phyloP scores from a whole-genome alignment of 2,113 vertebrate genomes.

The Catharus bicknelli region DNA sequence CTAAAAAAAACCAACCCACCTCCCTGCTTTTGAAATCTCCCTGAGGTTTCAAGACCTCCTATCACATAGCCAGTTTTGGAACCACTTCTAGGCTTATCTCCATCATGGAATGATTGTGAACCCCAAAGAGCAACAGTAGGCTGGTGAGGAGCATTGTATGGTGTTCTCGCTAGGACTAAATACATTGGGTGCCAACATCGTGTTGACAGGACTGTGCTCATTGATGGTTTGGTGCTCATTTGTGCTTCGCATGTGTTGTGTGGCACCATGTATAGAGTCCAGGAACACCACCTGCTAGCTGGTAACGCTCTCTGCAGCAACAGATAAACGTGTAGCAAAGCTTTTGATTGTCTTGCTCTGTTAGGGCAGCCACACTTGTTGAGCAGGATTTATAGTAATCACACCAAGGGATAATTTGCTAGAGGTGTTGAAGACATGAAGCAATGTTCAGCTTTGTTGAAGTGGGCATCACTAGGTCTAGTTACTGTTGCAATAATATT shows the following conservation, averaged over 20 bases:
- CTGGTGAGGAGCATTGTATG: neutral
- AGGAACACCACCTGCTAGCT: neutral
- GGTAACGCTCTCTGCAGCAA: neutral
- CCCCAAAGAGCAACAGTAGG: neutral
- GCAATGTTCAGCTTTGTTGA: neutral
- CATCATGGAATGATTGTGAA: accelerated
- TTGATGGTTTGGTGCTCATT: neutral
- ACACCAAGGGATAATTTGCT: accelerated
- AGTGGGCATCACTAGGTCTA: neutral
- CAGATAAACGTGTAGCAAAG: neutral
- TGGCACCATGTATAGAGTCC: accelerated
- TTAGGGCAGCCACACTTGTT: neutral
- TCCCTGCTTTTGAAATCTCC: neutral
- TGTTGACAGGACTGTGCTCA: neutral
- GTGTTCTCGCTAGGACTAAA: neutral
- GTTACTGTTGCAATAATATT: neutral
- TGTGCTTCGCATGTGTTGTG: neutral
- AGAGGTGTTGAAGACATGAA: neutral
- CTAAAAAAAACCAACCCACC: accelerated
- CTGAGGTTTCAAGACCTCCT: neutral
- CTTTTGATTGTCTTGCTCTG: neutral
- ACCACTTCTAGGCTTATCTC: neutral
- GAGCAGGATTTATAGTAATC: neutral
- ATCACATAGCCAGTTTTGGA: neutral
- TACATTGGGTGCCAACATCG: accelerated